A percentile compares a stretch with the other conserved stretches of the same genome.
Evolutionary conservation across 2,113 vertebrate genomes (phyloP).

Genomic region (Austrofundulus limnaeus): DNA sequence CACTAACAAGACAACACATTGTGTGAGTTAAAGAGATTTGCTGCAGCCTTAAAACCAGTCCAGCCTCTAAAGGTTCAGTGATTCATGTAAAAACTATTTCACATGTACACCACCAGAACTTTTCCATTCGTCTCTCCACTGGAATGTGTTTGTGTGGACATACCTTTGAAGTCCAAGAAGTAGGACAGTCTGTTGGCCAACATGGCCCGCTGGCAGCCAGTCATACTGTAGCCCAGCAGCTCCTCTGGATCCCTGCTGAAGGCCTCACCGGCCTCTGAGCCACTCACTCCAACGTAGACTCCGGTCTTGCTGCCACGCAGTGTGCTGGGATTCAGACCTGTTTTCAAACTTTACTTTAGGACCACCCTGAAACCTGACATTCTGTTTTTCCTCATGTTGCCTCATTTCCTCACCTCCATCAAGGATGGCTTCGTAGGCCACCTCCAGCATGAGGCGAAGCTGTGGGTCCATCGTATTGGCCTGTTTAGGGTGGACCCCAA

Average conservation of each 20-base stretch:
- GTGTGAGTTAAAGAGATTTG: too few species aligned
- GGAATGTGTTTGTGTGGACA: conserved; percentile 1
- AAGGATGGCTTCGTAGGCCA: conserved; percentile 91
- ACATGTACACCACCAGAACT: too few species aligned
- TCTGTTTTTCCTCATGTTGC: too few species aligned
- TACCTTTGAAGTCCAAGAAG: conserved; percentile 91
- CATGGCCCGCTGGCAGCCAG: conserved; percentile 96
- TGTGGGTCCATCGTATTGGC: conserved; percentile 98
- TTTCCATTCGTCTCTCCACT: too few species aligned
- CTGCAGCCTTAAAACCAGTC: too few species aligned
- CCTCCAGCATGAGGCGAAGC: conserved; percentile 89
- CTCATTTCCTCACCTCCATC: conserved; percentile 84
- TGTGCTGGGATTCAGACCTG: conserved; percentile 86
- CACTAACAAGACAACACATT: too few species aligned
- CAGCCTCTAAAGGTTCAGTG: too few species aligned
- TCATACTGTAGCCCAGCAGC: conserved; percentile 98
- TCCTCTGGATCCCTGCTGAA: conserved; percentile 92
- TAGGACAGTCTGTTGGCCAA: conserved; percentile 95
- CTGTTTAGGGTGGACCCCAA: conserved; percentile 92
- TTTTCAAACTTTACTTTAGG: neutral
- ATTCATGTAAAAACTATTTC: too few species aligned
- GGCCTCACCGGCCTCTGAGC: conserved; percentile 90
- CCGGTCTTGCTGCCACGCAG: conserved; percentile 89
- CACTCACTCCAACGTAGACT: conserved; percentile 92
- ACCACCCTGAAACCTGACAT: neutral